Evolutionary conservation across 2,797 vertebrate species (phyloP).

Genomic region (Rhodeus uyekii): DNA sequence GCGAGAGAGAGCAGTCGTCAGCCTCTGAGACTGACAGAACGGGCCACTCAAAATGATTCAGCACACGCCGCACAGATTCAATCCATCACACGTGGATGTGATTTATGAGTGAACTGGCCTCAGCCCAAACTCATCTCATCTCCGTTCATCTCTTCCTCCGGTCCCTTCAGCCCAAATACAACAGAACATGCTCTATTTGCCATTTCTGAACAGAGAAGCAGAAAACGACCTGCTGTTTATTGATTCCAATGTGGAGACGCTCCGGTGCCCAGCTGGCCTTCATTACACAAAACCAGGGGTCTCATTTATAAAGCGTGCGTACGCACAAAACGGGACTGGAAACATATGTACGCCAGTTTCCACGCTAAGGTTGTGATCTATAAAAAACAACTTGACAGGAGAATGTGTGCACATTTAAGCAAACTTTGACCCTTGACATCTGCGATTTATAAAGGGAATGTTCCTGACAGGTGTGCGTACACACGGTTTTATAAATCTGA

Average conservation of each 20-base stretch:
- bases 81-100: constrained; percentile 21
- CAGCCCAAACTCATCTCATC: constrained; percentile 40
- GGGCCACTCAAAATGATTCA: constrained; percentile 64
- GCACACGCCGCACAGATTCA: constrained; percentile 36
- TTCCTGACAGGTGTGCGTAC: too few relatives aligned
- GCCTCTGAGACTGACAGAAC: constrained; percentile 42
- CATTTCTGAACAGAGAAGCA: constrained; percentile 35
- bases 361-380: too few relatives aligned
- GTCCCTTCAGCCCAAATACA: not conserved
- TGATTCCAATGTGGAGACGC: constrained; percentile 35
- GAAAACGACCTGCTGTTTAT: constrained; percentile 23
- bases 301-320: too few relatives aligned
- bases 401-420: too few relatives aligned
- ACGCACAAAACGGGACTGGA: too few relatives aligned
- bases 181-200: constrained; percentile 13
- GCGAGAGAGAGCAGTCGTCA: constrained; percentile 30
- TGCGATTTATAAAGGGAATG: too few relatives aligned
- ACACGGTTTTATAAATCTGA: too few relatives aligned
- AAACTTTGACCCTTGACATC: too few relatives aligned
- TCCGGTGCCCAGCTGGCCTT: constrained; percentile 11
- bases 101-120: constrained; percentile 30
- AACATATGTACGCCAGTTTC: too few relatives aligned
- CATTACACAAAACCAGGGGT: constrained; percentile 26
- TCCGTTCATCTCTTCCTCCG: constrained; percentile 12
- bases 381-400: too few relatives aligned